Evolutionary conservation across 2,797 vertebrate genomes (phyloP).

Genomic region (Helarctos malayanus): DNA sequence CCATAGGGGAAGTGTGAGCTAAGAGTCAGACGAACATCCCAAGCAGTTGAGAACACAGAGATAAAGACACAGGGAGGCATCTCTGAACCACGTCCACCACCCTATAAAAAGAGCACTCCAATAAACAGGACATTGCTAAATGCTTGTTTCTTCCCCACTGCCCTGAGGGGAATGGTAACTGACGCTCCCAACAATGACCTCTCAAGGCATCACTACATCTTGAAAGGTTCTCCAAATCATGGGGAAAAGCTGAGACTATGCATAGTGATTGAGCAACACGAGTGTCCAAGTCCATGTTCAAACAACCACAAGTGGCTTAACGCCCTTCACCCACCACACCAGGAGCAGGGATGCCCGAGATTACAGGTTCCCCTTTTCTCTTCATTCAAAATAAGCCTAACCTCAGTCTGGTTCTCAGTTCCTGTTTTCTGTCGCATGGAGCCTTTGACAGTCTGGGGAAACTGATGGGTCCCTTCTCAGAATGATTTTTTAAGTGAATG

Average conservation of each 20-base stretch:
- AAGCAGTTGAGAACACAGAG: neutral
- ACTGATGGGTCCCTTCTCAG: neutral
- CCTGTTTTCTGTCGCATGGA: neutral
- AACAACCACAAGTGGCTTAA: neutral
- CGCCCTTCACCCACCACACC: neutral
- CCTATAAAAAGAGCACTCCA: neutral
- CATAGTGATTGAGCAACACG: neutral
- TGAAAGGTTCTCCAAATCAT: neutral
- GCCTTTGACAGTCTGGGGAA: neutral
- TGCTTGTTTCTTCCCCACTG: neutral
- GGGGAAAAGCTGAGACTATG: neutral
- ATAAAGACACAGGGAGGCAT: neutral
- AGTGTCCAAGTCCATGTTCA: neutral
- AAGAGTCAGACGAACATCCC: neutral
- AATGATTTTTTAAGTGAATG: neutral
- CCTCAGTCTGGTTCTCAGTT: neutral
- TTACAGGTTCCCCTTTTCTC: neutral
- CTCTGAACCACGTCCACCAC: neutral
- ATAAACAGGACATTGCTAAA: neutral
- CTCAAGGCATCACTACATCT: neutral
- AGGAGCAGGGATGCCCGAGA: rapidly evolving
- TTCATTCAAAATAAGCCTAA: neutral
- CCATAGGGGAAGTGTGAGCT: neutral
- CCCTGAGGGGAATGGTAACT: neutral
- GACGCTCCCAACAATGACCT: neutral